phyloP scores from a whole-genome alignment of 2,113 vertebrate genomes.

The Phaethon lepturus region DNA sequence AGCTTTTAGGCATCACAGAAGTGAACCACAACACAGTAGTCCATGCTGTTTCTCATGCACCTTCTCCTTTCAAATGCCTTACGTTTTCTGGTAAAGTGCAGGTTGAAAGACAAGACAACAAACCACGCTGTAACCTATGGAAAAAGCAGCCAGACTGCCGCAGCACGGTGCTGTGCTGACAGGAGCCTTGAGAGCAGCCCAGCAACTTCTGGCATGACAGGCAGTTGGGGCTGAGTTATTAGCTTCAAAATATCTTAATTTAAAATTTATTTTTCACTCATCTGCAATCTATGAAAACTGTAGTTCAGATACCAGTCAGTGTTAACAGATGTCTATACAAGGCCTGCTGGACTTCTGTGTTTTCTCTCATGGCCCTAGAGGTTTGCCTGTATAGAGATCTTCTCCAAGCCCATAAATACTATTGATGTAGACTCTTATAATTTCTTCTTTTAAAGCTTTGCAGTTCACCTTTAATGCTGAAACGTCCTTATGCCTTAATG shows the following conservation, averaged over 20 bases:
- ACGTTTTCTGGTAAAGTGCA: background rate
- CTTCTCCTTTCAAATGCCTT: background rate
- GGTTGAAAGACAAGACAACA: background rate
- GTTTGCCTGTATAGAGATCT: background rate
- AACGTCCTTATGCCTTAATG: background rate
- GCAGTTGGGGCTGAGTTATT: background rate
- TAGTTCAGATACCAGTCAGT: background rate
- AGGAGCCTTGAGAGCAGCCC: background rate
- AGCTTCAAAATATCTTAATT: background rate
- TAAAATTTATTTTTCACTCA: background rate
- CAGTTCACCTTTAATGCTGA: conserved; percentile 5
- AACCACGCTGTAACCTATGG: background rate
- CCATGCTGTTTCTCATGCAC: background rate
- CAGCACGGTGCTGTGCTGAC: background rate
- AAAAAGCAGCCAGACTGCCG: background rate
- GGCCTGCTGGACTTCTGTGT: background rate
- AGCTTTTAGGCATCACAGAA: background rate
- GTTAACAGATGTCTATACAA: background rate
- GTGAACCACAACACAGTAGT: background rate
- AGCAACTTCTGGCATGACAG: background rate
- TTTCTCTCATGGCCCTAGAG: background rate
- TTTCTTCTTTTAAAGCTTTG: conserved; percentile 25
- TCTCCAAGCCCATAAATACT: background rate
- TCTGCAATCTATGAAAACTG: background rate
- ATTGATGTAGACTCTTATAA: background rate